Conservation (phyloP, 2,888 invertebrate species). For the Nysson spinosus region DNA sequence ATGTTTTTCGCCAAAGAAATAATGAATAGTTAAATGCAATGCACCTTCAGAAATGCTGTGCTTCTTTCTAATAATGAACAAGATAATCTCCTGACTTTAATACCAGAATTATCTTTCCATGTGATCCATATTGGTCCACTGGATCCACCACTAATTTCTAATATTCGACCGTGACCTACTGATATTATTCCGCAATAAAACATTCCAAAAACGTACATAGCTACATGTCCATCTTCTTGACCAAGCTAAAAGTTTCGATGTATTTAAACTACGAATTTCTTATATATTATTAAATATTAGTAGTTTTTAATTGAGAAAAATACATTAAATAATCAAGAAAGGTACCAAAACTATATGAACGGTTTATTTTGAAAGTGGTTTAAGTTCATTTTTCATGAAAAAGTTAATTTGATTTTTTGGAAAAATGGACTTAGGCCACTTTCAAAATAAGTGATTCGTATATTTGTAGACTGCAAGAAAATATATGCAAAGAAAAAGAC, state of each 20-base stretch:
- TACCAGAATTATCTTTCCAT: constrained; percentile 61
- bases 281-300: too few species aligned
- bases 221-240: constrained; percentile 83
- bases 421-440: too few species aligned
- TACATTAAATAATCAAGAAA: constrained; percentile 2
- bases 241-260: constrained; percentile 86
- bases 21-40: constrained; percentile 3
- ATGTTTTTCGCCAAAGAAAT: neutral
- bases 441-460: too few species aligned
- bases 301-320: too few species aligned
- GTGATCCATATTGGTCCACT: constrained; percentile 71
- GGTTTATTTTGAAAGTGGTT: too few species aligned
- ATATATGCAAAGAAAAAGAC: too few species aligned
- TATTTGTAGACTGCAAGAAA: too few species aligned
- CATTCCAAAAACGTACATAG: constrained; percentile 89
- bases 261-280: too few species aligned
- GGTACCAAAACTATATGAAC: too few species aligned
- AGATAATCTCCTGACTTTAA: constrained; percentile 67
- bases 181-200: constrained; percentile 86
- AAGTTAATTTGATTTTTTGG: too few species aligned
- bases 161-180: constrained; percentile 66
- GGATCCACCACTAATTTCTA: constrained; percentile 71
- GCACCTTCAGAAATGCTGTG: constrained; percentile 72
- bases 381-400: too few species aligned
- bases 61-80: constrained; percentile 70